phyloP scores from a whole-genome alignment of 2,888 invertebrate genomes.

The Spodoptera exigua region DNA sequence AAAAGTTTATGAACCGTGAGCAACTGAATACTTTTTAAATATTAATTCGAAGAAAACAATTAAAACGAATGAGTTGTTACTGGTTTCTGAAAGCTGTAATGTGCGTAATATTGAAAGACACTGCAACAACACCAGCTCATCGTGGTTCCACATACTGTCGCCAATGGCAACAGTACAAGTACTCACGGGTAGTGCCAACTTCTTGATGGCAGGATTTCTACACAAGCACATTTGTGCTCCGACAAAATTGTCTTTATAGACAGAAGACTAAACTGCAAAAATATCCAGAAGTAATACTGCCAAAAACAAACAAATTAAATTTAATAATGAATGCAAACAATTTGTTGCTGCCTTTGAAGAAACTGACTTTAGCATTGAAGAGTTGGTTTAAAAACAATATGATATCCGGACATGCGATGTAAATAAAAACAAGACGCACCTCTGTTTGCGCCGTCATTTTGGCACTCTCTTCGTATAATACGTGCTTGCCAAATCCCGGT shows the following conservation, averaged over 20 bases:
- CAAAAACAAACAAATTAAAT: background rate
- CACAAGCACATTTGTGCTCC: conserved; percentile 16
- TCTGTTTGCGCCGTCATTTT: conserved; percentile 71
- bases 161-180: conserved; percentile 29
- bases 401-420: conserved; percentile 36
- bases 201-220: conserved; percentile 19
- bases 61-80: background rate
- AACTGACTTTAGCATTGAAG: conserved; percentile 3
- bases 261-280: background rate
- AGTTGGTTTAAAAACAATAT: background rate
- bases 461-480: conserved; percentile 69
- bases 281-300: background rate
- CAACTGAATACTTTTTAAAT: too few species aligned
- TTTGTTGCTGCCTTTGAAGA: conserved; percentile 1
- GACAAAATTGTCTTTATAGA: conserved; percentile 7
- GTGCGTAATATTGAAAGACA: conserved; percentile 7
- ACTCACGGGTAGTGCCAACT: conserved; percentile 35
- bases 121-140: conserved; percentile 18
- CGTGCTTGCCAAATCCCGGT: conserved; percentile 70
- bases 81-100: background rate
- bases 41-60: too few species aligned
- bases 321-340: background rate
- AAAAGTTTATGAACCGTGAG: too few species aligned
- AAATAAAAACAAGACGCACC: conserved; percentile 76
- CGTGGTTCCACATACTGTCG: conserved; percentile 24